phyloP scores from a whole-genome alignment of 2,113 vertebrate species.

The Rhinolophus sinicus region DNA sequence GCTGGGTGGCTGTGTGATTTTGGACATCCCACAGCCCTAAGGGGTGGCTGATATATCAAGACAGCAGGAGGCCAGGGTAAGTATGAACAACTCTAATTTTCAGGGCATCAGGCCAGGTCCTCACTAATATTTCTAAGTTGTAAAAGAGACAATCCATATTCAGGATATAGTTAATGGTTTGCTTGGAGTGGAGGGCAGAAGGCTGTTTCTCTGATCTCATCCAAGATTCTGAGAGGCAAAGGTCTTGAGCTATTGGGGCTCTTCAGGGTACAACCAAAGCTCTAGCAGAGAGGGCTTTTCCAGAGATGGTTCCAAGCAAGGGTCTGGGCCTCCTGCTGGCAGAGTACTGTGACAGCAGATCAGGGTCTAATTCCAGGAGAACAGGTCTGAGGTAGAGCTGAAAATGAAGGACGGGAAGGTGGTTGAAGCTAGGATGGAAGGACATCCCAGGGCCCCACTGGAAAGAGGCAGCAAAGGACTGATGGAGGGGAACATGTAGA shows the following conservation, averaged over 20 bases:
- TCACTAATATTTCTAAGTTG: background rate
- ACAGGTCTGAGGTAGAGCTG: background rate
- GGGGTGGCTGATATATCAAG: background rate
- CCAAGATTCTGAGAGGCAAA: background rate
- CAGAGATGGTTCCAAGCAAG: background rate
- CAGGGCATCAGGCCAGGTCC: background rate
- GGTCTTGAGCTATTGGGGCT: background rate
- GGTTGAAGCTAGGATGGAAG: background rate
- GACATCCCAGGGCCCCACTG: background rate
- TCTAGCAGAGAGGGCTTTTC: background rate
- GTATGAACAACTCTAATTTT: background rate
- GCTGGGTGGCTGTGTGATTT: background rate
- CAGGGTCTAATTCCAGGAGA: background rate
- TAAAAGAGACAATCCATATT: background rate
- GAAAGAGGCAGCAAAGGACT: background rate
- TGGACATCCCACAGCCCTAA: background rate
- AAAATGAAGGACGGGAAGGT: background rate
- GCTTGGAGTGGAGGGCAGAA: background rate
- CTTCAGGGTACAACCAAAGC: background rate
- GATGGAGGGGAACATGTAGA: background rate
- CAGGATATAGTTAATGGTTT: background rate
- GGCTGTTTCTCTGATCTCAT: background rate
- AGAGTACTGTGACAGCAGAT: background rate
- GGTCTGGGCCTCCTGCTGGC: background rate
- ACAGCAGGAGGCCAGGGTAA: background rate